These are phyloP conservation scores for Daphoenositta chrysoptera DNA, from an alignment of 2,113 vertebrate species.

Conservation along the genomic window DNA sequence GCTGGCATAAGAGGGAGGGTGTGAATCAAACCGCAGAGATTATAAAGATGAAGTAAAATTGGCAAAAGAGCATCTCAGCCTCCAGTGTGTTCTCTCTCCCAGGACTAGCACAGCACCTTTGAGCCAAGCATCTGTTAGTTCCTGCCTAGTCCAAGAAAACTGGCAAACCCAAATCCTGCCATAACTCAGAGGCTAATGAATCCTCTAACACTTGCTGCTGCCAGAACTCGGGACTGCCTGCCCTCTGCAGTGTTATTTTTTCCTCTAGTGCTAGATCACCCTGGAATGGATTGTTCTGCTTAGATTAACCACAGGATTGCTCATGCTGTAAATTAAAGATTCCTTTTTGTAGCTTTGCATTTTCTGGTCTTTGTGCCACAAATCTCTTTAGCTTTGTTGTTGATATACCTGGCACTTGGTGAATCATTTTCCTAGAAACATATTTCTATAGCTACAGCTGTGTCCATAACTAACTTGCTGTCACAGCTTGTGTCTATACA, in stretches of 20 bases:
- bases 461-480: neutral
- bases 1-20: neutral
- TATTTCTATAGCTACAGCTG: neutral
- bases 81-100: neutral
- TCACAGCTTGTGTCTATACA: neutral
- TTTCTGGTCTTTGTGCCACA: neutral
- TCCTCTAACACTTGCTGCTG: slow-evolving; percentile 8
- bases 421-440: slow-evolving; percentile 15
- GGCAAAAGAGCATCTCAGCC: neutral
- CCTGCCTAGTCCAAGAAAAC: neutral
- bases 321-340: slow-evolving; percentile 59
- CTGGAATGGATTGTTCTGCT: slow-evolving; percentile 15
- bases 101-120: neutral
- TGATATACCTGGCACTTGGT: neutral
- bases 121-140: neutral
- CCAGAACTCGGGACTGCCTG: slow-evolving; percentile 15
- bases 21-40: neutral
- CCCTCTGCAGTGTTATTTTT: slow-evolving; percentile 26
- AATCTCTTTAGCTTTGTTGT: neutral
- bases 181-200: slow-evolving; percentile 41
- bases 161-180: neutral
- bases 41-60: neutral
- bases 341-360: neutral
- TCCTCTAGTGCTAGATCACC: slow-evolving; percentile 1
- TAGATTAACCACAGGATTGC: slow-evolving; percentile 21